A percentile compares a stretch with the other conserved stretches of the same genome.
phyloP scores from a whole-genome alignment of 2,797 vertebrate genomes.

The Microctenopoma steveboyesi region DNA sequence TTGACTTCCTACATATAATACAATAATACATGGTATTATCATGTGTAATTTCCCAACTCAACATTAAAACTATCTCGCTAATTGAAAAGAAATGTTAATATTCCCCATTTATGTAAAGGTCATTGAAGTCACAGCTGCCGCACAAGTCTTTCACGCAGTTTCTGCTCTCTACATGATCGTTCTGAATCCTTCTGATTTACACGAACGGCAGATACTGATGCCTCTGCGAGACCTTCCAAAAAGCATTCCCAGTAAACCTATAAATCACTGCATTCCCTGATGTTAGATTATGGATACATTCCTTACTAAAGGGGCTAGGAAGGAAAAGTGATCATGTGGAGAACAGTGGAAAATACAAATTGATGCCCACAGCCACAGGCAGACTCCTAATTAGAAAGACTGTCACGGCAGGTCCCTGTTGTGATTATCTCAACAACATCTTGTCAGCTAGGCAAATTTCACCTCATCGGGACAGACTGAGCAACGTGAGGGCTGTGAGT shows the following conservation, averaged over 20 bases:
- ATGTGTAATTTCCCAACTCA: slow-evolving; percentile 8
- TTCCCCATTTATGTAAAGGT: slow-evolving; percentile 43
- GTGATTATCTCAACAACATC: slow-evolving; percentile 74
- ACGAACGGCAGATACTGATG: slow-evolving; percentile 73
- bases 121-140: slow-evolving; percentile 11
- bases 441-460: slow-evolving; percentile 73
- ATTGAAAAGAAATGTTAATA: slow-evolving; percentile 13
- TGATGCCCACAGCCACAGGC: slow-evolving; percentile 50
- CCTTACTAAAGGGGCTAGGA: slow-evolving; percentile 56
- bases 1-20: slow-evolving; percentile 4
- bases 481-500: slow-evolving; percentile 50
- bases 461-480: slow-evolving; percentile 64
- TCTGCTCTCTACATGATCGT: slow-evolving; percentile 22
- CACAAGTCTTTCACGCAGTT: slow-evolving; percentile 41
- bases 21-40: background rate
- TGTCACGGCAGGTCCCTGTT: slow-evolving; percentile 59
- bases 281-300: slow-evolving; percentile 70
- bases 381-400: slow-evolving; percentile 72
- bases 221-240: slow-evolving; percentile 68
- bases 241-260: slow-evolving; percentile 73
- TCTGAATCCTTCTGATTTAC: slow-evolving; percentile 55
- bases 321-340: slow-evolving; percentile 21
- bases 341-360: slow-evolving; percentile 63
- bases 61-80: slow-evolving; percentile 8
- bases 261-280: slow-evolving; percentile 76